Conservation (phyloP, 2,888 invertebrate species). For the Apodemia zela region DNA sequence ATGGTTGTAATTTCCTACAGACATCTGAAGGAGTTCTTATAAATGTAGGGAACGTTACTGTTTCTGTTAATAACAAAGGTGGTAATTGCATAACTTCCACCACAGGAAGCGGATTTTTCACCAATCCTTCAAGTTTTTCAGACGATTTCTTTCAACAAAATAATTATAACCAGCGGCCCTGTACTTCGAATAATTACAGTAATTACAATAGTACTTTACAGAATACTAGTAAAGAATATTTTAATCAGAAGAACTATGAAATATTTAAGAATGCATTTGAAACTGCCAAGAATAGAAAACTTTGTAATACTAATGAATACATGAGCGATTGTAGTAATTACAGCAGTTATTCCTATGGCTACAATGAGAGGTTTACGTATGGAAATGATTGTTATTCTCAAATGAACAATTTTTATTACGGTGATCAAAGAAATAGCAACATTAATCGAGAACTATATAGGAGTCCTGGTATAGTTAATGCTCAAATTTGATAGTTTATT, state of each 20-base stretch:
- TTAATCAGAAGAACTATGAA: conserved; percentile 77
- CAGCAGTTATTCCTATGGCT: conserved; percentile 46
- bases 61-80: conserved; percentile 86
- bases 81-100: conserved; percentile 86
- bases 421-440: conserved; percentile 64
- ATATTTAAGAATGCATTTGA: conserved; percentile 82
- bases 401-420: conserved; percentile 51
- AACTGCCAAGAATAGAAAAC: conserved; percentile 52
- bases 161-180: conserved; percentile 48
- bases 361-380: conserved; percentile 53
- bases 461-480: conserved; percentile 59
- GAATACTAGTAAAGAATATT: conserved; percentile 53
- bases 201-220: conserved; percentile 37
- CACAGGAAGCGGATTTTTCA: conserved; percentile 73
- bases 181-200: conserved; percentile 38
- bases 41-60: conserved; percentile 88
- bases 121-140: conserved; percentile 61
- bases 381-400: conserved; percentile 51
- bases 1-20: conserved; percentile 71
- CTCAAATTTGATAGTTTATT: conserved; percentile 53
- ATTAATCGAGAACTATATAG: conserved; percentile 61
- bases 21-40: conserved; percentile 82
- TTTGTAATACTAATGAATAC: conserved; percentile 48
- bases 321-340: conserved; percentile 42
- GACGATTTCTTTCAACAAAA: conserved; percentile 54